These are phyloP conservation scores for Lepidocolaptes lacrymiger DNA, from an alignment of 2,797 vertebrate species.

Conservation along the genomic window DNA sequence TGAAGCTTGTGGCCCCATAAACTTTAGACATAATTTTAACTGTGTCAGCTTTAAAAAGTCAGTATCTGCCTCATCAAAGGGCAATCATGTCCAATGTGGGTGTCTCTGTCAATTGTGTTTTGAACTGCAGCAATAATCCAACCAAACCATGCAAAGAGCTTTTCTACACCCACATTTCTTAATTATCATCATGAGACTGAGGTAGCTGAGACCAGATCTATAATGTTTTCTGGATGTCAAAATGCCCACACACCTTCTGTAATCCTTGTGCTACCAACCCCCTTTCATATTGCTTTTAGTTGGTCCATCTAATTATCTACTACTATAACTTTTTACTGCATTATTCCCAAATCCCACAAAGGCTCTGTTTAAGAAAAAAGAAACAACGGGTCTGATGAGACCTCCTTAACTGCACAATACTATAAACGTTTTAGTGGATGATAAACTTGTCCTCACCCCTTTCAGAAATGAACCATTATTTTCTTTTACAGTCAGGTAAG, in stretches of 20 bases:
- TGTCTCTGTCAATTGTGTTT: constrained; percentile 80
- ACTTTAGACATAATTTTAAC: constrained; percentile 80
- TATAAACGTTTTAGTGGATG: background rate
- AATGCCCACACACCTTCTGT: constrained; percentile 83
- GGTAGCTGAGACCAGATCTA: constrained; percentile 83
- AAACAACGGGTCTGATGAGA: constrained; percentile 47
- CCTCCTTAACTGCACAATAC: background rate
- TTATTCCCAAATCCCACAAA: constrained; percentile 60
- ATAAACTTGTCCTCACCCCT: background rate
- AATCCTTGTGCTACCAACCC: constrained; percentile 72
- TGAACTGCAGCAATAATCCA: constrained; percentile 79
- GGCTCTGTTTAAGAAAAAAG: constrained; percentile 51
- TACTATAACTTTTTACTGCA: constrained; percentile 43
- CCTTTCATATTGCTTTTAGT: constrained; percentile 71
- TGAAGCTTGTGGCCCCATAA: constrained; percentile 72
- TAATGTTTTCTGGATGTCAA: constrained; percentile 80
- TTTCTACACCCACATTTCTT: constrained; percentile 83
- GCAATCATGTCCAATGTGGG: constrained; percentile 78
- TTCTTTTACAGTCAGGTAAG: background rate
- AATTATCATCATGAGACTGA: constrained; percentile 84
- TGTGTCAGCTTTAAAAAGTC: constrained; percentile 81
- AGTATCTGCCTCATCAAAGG: constrained; percentile 80
- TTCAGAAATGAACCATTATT: background rate
- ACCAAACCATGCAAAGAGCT: constrained; percentile 75
- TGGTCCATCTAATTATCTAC: constrained; percentile 76